Evolutionary conservation across 2,888 invertebrate species (phyloP), one percentile per base, ranked within the genome.

Genomic region (Corythucha ciliata): DNA sequence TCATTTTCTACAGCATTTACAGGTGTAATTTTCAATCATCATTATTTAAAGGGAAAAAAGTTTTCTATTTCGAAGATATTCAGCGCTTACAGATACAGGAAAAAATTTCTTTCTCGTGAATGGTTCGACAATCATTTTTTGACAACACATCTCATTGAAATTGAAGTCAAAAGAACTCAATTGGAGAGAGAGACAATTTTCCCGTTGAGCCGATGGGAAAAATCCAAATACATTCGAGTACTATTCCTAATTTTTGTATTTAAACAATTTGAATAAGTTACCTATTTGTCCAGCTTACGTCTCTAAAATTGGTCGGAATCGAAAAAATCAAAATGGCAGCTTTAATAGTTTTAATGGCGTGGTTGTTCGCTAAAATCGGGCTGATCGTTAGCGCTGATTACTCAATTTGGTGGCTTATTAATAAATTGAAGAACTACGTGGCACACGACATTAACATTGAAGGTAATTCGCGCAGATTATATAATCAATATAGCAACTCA

Each of bases 341-440:
- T 25, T 53, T 55, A 7, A 41, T 50, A 16, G 44, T 54, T 14
- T 52, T 54, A 18, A 7, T 88, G 65, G 62, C 73, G 0, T 70
- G 81, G 14, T 77, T 82, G 0, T 76, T 79, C 0, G 69, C 84
- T 52, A 87, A 90, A 64, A 70, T 89, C 12, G 67, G 76, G 22
- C 77, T 81, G 39, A 82, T 86, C 62, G 79, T 91, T 64, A 68
- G 78, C 18, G 76, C 80, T 2, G 91, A 92, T 67, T 87, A 83
- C 65, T 76, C 80, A 20, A 68, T 91, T 0, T 88, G 76, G 65
- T 86, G 86, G 82, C 71, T 89, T n/a, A 67, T 91, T 45, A 64
- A n/a, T 64, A 46, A 18, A 42, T 12, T 42, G 42, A n/a, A 24
- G 42, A 14, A 21, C 27, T 4, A n/a, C n/a, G 42, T 29, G 10